Percentiles rank a stretch among this genome's conserved stretches.
Evolutionary conservation across 1,140 invertebrate genomes (phyloP).

Genomic region (Neomicropteryx cornuta): DNA sequence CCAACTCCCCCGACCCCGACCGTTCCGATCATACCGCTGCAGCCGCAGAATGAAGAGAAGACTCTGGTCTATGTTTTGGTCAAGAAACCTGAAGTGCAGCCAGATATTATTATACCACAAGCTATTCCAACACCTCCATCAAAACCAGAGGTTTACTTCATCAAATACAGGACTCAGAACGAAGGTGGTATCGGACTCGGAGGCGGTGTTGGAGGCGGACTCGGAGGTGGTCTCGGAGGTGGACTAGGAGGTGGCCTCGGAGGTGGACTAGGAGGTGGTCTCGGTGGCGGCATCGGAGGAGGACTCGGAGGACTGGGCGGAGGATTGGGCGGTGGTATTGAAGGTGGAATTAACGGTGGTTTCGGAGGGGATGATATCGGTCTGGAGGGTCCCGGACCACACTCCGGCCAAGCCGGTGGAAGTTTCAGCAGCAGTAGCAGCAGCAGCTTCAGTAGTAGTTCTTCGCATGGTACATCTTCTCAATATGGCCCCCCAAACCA

Average conservation of each 20-base stretch:
- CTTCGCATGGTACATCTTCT: too few relatives aligned
- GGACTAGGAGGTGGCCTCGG: conserved; percentile 22
- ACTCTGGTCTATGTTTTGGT: conserved; percentile 82
- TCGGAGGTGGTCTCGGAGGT: conserved; percentile 9
- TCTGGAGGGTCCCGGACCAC: too few relatives aligned
- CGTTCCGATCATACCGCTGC: conserved; percentile 59
- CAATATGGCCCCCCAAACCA: conserved; percentile 13
- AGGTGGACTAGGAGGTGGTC: conserved; percentile 21
- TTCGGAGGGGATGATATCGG: too few relatives aligned
- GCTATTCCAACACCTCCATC: conserved; percentile 68
- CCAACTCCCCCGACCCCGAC: conserved; percentile 69
- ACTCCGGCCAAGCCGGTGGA: too few relatives aligned
- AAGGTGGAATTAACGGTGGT: too few relatives aligned
- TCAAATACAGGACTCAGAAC: conserved; percentile 71
- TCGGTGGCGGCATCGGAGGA: conserved; percentile 15
- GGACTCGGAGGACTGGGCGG: conserved; percentile 6
- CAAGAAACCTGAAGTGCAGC: conserved; percentile 75
- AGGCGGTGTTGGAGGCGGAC: conserved; percentile 22
- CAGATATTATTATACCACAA: conserved; percentile 65
- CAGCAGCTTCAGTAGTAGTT: too few relatives aligned
- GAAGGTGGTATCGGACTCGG: conserved; percentile 18
- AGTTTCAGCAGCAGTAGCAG: too few relatives aligned
- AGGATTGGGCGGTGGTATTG: background rate
- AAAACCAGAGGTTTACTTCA: conserved; percentile 82
- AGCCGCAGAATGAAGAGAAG: conserved; percentile 75